Percentiles rank a stretch among this genome's conserved stretches.
phyloP scores from a whole-genome alignment of 2,888 invertebrate species.

The Phrixothrix hirtus region DNA sequence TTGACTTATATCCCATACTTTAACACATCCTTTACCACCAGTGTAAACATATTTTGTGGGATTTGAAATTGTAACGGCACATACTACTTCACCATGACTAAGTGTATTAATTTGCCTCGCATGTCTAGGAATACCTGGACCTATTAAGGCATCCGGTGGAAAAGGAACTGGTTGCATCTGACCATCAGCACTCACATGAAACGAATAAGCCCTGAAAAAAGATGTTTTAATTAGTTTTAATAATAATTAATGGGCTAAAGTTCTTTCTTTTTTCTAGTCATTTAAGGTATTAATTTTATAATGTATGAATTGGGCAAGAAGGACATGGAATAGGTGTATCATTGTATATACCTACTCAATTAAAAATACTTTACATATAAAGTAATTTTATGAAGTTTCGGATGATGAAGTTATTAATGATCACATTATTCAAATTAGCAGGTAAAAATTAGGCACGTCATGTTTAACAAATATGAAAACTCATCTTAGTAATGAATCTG shows the following conservation, averaged over 20 bases:
- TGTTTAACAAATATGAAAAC: too few relatives aligned
- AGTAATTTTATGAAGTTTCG: too few relatives aligned
- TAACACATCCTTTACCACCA: constrained; percentile 95
- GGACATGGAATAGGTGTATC: too few relatives aligned
- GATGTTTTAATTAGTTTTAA: constrained; percentile 1
- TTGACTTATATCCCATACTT: constrained; percentile 96
- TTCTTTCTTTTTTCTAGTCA: too few relatives aligned
- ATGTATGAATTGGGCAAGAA: too few relatives aligned
- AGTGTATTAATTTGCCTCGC: constrained; percentile 93
- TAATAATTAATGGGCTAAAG: not conserved
- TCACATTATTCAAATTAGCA: too few relatives aligned
- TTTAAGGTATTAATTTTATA: too few relatives aligned
- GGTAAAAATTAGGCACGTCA: too few relatives aligned
- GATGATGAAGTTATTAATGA: too few relatives aligned
- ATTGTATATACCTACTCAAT: too few relatives aligned
- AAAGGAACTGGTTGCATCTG: constrained; percentile 93
- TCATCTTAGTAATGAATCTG: too few relatives aligned
- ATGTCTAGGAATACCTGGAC: constrained; percentile 90
- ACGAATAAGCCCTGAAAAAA: constrained; percentile 86
- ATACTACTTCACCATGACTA: constrained; percentile 94
- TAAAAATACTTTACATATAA: too few relatives aligned
- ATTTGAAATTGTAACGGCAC: constrained; percentile 94
- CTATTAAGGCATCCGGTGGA: constrained; percentile 90
- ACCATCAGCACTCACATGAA: constrained; percentile 88
- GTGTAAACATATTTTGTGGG: constrained; percentile 93